Base-by-base conservation (phyloP, 2,888 invertebrate genomes). In the Phaedon cochleariae region DNA sequence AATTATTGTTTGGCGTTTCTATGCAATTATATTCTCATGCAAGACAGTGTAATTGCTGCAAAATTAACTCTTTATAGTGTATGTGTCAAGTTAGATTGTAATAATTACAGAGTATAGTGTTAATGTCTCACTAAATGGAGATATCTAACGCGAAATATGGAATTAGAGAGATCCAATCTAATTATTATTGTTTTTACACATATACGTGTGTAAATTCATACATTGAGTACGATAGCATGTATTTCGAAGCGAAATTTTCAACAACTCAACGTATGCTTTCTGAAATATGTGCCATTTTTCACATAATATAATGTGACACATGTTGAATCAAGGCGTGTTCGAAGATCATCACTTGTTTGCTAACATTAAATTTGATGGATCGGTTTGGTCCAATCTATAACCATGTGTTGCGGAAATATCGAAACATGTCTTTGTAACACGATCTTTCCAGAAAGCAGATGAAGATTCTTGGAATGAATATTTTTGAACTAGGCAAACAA, bases 291-390 rank as follows among this genome's bases (percentile, higher is more conserved):
- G 10, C 6, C 6, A 26, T 26, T 26, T 26, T 26, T 6, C 26
- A 5, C 6, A 6, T 6, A 5, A 5, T 6, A 26, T 26, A 7
- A 34, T 9, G 15, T 41, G 54, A 54, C 37, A 18, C 31, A 46
- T 52, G 54, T 29, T 62, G 54, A 58, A 21, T 58, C 10, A 51
- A 54, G 66, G 69, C 69, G 65, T 73, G 75, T 75, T 75, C 61
- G 65, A 67, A 73, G 75, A 70, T 79, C 79, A 72, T 76, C 77
- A 76, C 77, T 76, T 75, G 70, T 74, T 75, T 75, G 70, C 71
- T 73, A 76, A 77, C 71, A n/a, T n/a, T n/a, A n/a, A n/a, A 76
- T 74, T 75, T 77, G 76, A 77, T 72, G 69, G 68, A 76, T 77
- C 68, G 65, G 73, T 73, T 70, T 64, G n/a, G n/a, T n/a, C n/a